Conservation (phyloP, 2,888 invertebrate species). For the Phragmatobia fuliginosa region DNA sequence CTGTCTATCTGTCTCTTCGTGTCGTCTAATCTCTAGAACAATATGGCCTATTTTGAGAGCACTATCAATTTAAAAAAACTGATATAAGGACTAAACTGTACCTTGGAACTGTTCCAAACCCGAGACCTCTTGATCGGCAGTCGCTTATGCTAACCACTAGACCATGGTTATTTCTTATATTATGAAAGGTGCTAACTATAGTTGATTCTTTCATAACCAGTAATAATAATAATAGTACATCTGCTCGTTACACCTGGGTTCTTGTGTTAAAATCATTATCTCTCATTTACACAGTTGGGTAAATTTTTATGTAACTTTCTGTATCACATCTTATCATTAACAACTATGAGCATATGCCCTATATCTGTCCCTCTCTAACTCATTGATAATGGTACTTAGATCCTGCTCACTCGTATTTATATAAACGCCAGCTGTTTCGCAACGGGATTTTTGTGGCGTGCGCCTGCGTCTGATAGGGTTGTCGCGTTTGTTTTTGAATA, state of each 20-base stretch:
- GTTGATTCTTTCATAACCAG: background rate
- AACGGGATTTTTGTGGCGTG: conserved; percentile 72
- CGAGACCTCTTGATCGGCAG: too few species aligned
- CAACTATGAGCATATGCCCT: conserved; percentile 45
- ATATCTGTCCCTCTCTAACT: conserved; percentile 43
- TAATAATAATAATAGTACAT: background rate
- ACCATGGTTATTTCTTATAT: too few species aligned
- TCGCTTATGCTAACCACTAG: too few species aligned
- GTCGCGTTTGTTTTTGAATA: conserved; percentile 21
- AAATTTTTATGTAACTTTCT: conserved; percentile 28
- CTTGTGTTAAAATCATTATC: conserved; percentile 8
- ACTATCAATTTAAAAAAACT: too few species aligned
- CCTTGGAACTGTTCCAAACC: too few species aligned
- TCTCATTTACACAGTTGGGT: conserved; percentile 24
- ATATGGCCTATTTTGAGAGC: too few species aligned
- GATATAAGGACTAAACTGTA: too few species aligned
- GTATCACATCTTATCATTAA: conserved; percentile 43
- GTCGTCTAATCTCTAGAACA: too few species aligned
- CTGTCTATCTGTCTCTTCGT: too few species aligned
- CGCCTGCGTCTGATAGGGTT: conserved; percentile 61
- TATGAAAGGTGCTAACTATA: background rate
- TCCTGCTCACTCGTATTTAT: conserved; percentile 59
- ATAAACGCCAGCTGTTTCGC: conserved; percentile 77
- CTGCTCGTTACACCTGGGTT: conserved; percentile 2
- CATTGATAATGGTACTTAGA: conserved; percentile 13